Conservation (phyloP, 2,888 invertebrate species). For the Rhyacophila evoluta region DNA sequence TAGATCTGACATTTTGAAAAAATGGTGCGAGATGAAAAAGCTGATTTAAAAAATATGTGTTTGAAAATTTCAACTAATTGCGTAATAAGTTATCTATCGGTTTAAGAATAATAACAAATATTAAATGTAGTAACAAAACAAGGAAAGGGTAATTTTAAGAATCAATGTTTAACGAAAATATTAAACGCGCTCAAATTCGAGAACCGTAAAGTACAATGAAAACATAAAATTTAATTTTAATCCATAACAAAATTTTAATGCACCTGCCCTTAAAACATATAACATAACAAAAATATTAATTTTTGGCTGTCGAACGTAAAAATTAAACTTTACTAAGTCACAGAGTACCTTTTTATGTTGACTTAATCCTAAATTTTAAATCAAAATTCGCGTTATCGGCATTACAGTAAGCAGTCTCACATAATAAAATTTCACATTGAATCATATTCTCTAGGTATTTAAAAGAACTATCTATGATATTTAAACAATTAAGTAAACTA, state of each 20-base stretch:
- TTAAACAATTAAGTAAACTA: slow-evolving; percentile 50
- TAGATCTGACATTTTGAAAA: no score
- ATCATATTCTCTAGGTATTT: slow-evolving; percentile 51
- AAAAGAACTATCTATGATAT: slow-evolving; percentile 52
- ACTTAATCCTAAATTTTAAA: slow-evolving; percentile 47
- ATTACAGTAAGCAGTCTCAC: slow-evolving; percentile 72
- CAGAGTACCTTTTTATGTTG: slow-evolving; percentile 34
- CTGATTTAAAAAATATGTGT: no score
- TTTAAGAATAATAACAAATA: neutral
- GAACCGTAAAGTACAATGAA: neutral
- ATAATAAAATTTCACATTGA: slow-evolving; percentile 56
- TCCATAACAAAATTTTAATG: slow-evolving; percentile 53
- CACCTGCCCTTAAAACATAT: slow-evolving; percentile 52
- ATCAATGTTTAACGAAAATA: slow-evolving; percentile 16
- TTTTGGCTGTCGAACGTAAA: slow-evolving; percentile 48
- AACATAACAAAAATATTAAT: slow-evolving; percentile 39
- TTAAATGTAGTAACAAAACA: slow-evolving; percentile 20
- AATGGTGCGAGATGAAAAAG: no score
- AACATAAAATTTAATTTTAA: neutral
- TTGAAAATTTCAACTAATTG: no score
- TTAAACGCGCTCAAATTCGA: neutral
- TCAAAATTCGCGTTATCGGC: slow-evolving; percentile 50
- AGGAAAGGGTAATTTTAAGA: neutral
- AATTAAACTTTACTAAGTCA: slow-evolving; percentile 34
- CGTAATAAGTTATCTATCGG: no score